Conservation (phyloP, 2,113 vertebrate species). For the Cyphomyrus plagiostoma region DNA sequence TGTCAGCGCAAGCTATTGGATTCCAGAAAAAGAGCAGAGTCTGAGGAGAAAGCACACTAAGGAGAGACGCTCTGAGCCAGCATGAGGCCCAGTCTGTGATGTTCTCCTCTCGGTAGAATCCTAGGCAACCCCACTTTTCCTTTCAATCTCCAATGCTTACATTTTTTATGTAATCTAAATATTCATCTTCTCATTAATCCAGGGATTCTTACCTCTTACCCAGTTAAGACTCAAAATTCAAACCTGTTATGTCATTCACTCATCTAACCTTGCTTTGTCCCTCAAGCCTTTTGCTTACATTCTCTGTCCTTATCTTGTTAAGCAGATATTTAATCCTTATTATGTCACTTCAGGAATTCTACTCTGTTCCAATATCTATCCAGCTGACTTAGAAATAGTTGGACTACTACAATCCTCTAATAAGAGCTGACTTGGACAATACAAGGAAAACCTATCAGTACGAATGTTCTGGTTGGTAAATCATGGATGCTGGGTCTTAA, state of each 20-base stretch:
- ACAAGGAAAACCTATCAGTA: slow-evolving; percentile 68
- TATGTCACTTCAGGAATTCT: background rate
- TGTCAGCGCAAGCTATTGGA: background rate
- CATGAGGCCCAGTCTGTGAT: background rate
- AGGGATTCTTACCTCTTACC: background rate
- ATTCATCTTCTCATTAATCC: background rate
- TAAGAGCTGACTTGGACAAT: slow-evolving; percentile 44
- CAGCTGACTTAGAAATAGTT: background rate
- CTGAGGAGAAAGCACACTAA: background rate
- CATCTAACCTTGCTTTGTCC: background rate
- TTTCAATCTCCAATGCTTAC: background rate
- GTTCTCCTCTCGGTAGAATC: background rate
- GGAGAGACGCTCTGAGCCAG: background rate
- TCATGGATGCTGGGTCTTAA: slow-evolving; percentile 44
- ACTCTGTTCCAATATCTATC: background rate
- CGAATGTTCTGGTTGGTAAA: slow-evolving; percentile 55
- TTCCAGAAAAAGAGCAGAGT: background rate
- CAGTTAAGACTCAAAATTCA: background rate
- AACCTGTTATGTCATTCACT: background rate
- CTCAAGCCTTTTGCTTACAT: background rate
- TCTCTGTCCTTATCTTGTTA: background rate
- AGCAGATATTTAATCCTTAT: background rate
- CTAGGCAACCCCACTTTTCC: background rate
- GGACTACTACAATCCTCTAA: slow-evolving; percentile 5
- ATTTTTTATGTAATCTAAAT: background rate